Evolutionary conservation across 2,797 vertebrate species (phyloP).

Genomic region (Platalea minor): DNA sequence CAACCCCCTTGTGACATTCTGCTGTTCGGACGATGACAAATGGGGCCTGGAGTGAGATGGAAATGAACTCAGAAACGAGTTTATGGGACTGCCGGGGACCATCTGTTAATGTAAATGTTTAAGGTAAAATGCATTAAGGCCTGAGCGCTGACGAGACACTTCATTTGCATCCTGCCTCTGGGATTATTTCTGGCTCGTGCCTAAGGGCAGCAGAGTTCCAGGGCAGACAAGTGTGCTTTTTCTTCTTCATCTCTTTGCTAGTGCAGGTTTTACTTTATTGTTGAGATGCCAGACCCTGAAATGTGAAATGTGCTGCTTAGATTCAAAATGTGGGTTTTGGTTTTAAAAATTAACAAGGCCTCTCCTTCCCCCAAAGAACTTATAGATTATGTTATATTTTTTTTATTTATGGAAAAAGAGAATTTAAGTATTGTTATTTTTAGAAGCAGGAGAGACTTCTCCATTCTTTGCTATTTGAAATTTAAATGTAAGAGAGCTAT

Average conservation of each 20-base stretch:
- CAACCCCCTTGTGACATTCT: slow-evolving; percentile 59
- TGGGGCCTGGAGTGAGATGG: slow-evolving; percentile 63
- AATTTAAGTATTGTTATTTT: slow-evolving; percentile 3
- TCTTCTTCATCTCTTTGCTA: slow-evolving; percentile 23
- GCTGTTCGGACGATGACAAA: slow-evolving; percentile 60
- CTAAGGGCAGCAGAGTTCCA: slow-evolving; percentile 43
- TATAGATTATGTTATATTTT: neutral
- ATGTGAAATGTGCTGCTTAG: neutral
- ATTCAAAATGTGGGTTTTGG: slow-evolving; percentile 11
- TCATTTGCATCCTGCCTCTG: slow-evolving; percentile 71
- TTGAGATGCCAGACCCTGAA: neutral
- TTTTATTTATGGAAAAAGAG: neutral
- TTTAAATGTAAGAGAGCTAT: neutral
- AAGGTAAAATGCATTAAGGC: slow-evolving; percentile 74
- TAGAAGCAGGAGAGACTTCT: neutral
- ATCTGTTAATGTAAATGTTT: slow-evolving; percentile 83
- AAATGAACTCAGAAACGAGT: slow-evolving; percentile 72
- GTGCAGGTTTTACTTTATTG: neutral
- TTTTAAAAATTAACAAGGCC: neutral
- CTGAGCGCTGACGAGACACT: slow-evolving; percentile 68
- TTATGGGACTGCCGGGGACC: slow-evolving; percentile 75
- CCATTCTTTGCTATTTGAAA: neutral
- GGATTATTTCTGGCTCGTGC: slow-evolving; percentile 60
- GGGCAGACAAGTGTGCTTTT: slow-evolving; percentile 3
- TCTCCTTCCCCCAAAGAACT: neutral